Evolutionary conservation across 2,888 invertebrate genomes (phyloP).

Genomic region (Isoperla grammatica): DNA sequence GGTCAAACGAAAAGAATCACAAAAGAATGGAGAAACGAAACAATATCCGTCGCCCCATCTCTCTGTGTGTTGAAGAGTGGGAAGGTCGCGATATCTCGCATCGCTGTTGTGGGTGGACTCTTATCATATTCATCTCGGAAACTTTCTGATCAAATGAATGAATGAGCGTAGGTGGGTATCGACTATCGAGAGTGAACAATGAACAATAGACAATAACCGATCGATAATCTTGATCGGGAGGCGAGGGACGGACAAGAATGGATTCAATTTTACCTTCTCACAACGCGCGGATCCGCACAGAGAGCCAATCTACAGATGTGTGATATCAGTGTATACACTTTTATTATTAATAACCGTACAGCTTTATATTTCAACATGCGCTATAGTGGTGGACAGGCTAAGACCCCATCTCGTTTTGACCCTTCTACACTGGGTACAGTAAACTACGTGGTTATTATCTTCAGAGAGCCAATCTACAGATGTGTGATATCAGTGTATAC

Average conservation of each 20-base stretch:
- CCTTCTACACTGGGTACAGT: not conserved
- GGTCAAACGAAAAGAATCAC: no score
- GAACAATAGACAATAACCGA: conserved; percentile 23
- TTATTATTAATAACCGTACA: conserved; percentile 1
- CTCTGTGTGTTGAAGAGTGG: not conserved
- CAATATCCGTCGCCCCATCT: not conserved
- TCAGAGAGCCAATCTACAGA: not conserved
- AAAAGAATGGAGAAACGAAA: no score
- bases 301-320: not conserved
- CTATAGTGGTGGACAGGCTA: not conserved
- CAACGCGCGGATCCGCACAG: not conserved
- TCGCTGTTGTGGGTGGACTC: conserved; percentile 6
- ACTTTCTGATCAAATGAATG: not conserved
- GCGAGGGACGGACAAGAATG: conserved; percentile 14
- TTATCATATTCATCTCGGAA: no score
- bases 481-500: not conserved
- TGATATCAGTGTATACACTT: not conserved
- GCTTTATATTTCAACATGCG: no score
- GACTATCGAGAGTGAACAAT: conserved; percentile 17
- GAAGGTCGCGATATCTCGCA: not conserved
- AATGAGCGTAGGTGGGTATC: conserved; percentile 4
- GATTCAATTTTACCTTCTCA: conserved; percentile 19
- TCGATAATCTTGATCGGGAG: conserved; percentile 20
- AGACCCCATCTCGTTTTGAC: not conserved
- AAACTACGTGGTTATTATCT: not conserved